Percentiles rank a stretch among this genome's conserved stretches.
phyloP scores from a whole-genome alignment of 2,888 invertebrate genomes.

The Campopleginae sp. region DNA sequence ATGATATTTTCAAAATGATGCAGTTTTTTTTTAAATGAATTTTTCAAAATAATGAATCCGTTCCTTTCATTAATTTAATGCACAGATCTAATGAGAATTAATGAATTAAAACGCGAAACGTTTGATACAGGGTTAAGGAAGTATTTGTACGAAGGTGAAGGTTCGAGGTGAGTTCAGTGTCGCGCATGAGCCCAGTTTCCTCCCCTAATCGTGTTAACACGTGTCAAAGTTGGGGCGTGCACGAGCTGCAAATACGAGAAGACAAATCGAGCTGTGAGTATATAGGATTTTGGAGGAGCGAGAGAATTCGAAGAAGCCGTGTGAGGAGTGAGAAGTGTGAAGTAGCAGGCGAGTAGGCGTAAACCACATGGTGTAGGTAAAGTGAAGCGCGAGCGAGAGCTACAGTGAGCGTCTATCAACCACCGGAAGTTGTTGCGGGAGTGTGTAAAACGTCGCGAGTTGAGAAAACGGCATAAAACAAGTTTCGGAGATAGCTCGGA shows the following conservation, averaged over 20 bases:
- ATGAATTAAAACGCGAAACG: too few species aligned
- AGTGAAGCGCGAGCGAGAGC: constrained; percentile 45
- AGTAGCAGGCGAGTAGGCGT: constrained; percentile 46
- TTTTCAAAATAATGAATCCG: too few species aligned
- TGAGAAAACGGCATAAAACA: constrained; percentile 62
- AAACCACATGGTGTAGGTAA: constrained; percentile 55
- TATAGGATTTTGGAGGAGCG: not conserved
- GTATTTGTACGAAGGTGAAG: not conserved
- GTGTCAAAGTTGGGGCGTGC: constrained; percentile 19
- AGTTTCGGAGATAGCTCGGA: constrained; percentile 37
- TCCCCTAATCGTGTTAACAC: constrained; percentile 25
- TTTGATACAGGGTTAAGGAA: not conserved
- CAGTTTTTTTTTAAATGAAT: too few species aligned
- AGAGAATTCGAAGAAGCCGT: constrained; percentile 58
- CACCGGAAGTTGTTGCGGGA: constrained; percentile 60
- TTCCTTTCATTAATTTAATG: too few species aligned
- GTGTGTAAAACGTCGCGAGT: constrained; percentile 44
- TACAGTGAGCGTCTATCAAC: constrained; percentile 64
- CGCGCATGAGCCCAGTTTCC: constrained; percentile 11
- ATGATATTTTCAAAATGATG: not conserved
- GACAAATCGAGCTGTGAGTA: constrained; percentile 51
- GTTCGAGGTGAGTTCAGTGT: not conserved
- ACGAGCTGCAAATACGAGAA: constrained; percentile 50
- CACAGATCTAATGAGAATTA: not conserved
- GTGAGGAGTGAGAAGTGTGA: constrained; percentile 46